A percentile compares a stretch with the other conserved stretches of the same genome.
phyloP scores from a whole-genome alignment of 2,797 vertebrate species.

The Spizella passerina region DNA sequence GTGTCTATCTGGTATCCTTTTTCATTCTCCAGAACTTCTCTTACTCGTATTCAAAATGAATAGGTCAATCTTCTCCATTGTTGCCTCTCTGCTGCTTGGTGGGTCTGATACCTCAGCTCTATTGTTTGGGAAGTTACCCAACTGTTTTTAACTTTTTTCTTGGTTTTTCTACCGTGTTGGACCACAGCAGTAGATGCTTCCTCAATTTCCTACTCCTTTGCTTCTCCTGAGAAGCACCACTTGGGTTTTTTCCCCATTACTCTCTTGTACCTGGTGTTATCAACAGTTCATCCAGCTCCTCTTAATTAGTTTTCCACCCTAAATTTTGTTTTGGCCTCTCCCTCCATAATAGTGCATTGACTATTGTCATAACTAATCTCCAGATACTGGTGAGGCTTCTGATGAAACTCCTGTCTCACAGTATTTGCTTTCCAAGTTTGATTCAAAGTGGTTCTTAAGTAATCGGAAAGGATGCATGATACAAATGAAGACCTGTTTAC shows the following conservation, averaged over 20 bases:
- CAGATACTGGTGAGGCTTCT: not conserved
- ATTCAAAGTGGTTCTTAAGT: not conserved
- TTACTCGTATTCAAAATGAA: not conserved
- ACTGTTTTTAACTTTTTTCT: not conserved
- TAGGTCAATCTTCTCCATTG: not conserved
- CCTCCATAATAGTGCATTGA: not conserved
- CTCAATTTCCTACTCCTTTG: not conserved
- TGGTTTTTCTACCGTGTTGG: not conserved
- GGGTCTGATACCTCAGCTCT: not conserved
- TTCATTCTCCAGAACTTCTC: not conserved
- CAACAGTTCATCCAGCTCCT: not conserved
- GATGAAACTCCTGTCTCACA: not conserved
- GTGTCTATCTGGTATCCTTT: not conserved
- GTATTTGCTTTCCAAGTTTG: not conserved
- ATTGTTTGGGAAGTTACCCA: not conserved
- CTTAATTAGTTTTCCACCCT: not conserved
- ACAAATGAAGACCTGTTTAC: not conserved
- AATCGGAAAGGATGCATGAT: not conserved
- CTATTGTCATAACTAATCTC: not conserved
- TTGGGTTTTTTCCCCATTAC: not conserved
- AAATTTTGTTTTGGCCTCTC: not conserved
- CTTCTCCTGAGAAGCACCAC: not conserved
- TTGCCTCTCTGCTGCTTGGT: not conserved
- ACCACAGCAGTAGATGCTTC: not conserved
- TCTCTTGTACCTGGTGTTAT: not conserved